Evolutionary conservation across 2,888 invertebrate species (phyloP).

Genomic region (Parnassius orleans): DNA sequence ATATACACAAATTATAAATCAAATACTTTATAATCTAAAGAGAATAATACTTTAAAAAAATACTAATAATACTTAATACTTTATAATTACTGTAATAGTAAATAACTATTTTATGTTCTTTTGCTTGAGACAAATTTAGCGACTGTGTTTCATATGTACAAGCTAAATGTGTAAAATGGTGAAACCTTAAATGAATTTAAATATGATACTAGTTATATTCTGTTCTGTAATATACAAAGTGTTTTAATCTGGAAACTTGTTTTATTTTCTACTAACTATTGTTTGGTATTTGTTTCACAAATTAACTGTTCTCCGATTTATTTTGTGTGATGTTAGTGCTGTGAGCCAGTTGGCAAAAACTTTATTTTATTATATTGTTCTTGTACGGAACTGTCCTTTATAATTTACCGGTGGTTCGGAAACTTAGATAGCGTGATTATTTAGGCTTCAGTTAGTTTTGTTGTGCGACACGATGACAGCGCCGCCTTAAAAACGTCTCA

Average conservation of each 20-base stretch:
- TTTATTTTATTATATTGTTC: too few species aligned
- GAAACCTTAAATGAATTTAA: neutral
- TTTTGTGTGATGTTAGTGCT: too few species aligned
- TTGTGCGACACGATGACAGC: too few species aligned
- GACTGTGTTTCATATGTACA: neutral
- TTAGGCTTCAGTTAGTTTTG: too few species aligned
- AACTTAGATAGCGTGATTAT: too few species aligned
- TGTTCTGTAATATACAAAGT: neutral
- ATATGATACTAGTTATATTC: neutral
- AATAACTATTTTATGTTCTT: neutral
- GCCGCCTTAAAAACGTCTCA: too few species aligned
- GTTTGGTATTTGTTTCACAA: too few species aligned
- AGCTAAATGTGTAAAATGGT: neutral
- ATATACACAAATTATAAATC: neutral
- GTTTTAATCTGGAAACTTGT: neutral
- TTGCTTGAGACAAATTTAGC: neutral
- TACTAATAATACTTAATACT: too few species aligned
- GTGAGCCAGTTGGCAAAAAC: too few species aligned
- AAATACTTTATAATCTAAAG: neutral
- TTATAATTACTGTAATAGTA: neutral
- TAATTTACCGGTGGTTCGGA: too few species aligned
- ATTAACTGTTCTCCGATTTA: too few species aligned
- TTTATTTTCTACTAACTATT: neutral
- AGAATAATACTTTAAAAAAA: neutral
- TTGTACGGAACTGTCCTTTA: too few species aligned